A percentile compares a stretch with the other conserved stretches of the same genome.
phyloP scores from a whole-genome alignment of 2,113 vertebrate genomes.

The Phainopepla nitens region DNA sequence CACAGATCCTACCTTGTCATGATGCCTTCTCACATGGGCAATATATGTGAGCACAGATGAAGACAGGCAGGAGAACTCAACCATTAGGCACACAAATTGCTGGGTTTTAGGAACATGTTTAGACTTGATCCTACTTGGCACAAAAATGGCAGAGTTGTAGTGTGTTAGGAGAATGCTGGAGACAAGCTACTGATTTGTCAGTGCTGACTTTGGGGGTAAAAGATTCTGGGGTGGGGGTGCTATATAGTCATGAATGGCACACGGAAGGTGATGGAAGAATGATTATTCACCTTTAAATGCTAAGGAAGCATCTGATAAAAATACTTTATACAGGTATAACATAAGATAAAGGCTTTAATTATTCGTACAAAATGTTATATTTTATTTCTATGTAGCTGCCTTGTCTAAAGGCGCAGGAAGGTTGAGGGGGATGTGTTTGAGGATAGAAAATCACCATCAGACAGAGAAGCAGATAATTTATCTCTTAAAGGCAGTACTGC shows the following conservation, averaged over 20 bases:
- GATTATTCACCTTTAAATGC: neutral
- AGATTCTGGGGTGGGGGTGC: neutral
- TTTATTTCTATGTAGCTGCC: neutral
- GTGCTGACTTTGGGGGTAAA: neutral
- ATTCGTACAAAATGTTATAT: neutral
- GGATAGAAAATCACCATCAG: neutral
- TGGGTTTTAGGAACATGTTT: neutral
- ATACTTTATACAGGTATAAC: neutral
- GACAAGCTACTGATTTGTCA: neutral
- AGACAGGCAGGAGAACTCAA: neutral
- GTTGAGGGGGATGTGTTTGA: neutral
- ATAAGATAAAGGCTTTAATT: neutral
- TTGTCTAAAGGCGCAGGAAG: neutral
- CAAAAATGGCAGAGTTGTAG: neutral
- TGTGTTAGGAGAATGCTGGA: accelerated
- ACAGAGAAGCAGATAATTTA: neutral
- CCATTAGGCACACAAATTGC: neutral
- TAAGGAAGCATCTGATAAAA: neutral
- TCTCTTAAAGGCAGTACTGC: neutral
- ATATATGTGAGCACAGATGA: neutral
- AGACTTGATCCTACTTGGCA: neutral
- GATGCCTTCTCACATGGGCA: neutral
- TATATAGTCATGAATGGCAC: neutral
- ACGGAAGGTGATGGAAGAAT: neutral
- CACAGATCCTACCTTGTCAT: neutral